Evolutionary conservation across 2,888 invertebrate genomes (phyloP), one percentile per base, ranked within the genome.

Genomic region (Tachina fera): DNA sequence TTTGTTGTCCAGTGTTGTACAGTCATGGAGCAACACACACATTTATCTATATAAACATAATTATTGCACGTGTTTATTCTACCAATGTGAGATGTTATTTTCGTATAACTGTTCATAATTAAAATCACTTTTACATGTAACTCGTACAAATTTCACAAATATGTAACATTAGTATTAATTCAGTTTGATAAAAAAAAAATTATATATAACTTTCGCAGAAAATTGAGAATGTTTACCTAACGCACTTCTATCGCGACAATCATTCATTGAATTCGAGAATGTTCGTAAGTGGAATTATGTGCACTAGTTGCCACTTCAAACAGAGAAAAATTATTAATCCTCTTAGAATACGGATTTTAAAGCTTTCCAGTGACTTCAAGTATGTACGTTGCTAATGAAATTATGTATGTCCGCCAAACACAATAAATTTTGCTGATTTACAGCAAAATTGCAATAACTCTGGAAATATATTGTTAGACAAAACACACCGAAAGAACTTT

Each of bases 141-240:
- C n/a, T n/a, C 45, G 58, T 71, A 71, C 58, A 8, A 39, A 74
- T 74, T 60, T 49, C 72, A 16, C 9, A 45, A 47, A 31, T 31
- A 31, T 31, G 71, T 9, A 58, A 71, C 71, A 31, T 31, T 31
- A 31, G 47, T 71, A 43, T 19, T n/a, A 43, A 19, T 39, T 14
- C 39, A 9, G 39, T 41, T 61, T n/a, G 41, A 4, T 47, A 19
- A 61, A 43, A 41, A 43, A 11, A 31, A 31, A 31, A 31, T 16
- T 51, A 22, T 22, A 22, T 22, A 22, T 16, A 51, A 16, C 51
- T 51, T 65, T 65, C 22, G 8, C 60, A 31, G 31, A 31, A 31
- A 31, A 31, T 31, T 31, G 4, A 31, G 31, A 31, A 31, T 31
- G 31, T 0, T 31, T 31, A 31, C 4, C 3, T 31, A 31, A 31